Evolutionary conservation across 2,888 invertebrate species (phyloP), one percentile per base, ranked within the genome.

Genomic region (Megalurothrips usitatus): DNA sequence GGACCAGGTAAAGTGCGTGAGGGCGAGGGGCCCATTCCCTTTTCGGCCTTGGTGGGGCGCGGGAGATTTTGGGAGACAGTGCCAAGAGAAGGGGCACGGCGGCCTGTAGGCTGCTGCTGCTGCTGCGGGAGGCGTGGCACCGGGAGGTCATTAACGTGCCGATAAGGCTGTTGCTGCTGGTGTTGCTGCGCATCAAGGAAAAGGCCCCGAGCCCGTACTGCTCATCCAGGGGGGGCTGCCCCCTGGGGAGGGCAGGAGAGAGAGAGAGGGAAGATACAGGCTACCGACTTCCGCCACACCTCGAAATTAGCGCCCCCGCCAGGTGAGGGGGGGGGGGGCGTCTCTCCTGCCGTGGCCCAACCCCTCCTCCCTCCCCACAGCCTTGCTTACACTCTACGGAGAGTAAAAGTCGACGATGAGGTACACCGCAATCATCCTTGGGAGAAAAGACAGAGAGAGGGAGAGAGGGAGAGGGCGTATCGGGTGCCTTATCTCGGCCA

Each of bases 101-200:
- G 34, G 34, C 34, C n/a, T n/a, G n/a, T n/a, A n/a, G n/a, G n/a
- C n/a, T n/a, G n/a, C n/a, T n/a, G n/a, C n/a, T n/a, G n/a, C n/a
- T n/a, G n/a, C n/a, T n/a, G n/a, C 3, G 34, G 34, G 34, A 43
- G 6, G 34, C 6, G 34, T 2, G 34, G 34, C 34, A 43, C 58
- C 58, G 11, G 58, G 58, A 58, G 58, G 58, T 58, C 58, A 58
- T 58, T 58, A 58, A 58, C 58, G 58, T 58, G 58, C 58, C 58
- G 58, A 58, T 58, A 58, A 58, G 58, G 58, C 58, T 19, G 58
- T 17, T 17, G 19, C 58, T 58, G 19, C 19, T 19, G 19, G 14
- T 17, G 58, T 17, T 19, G 58, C 58, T 17, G 58, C 58, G 58
- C 58, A 58, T 58, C 58, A 58, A 58, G 34, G 34, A 43, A 43